A percentile compares a stretch with the other conserved stretches of the same genome.
These are phyloP conservation scores for Cyprinodon tularosa DNA, from an alignment of 2,113 vertebrate genomes.

Conservation along the genomic window DNA sequence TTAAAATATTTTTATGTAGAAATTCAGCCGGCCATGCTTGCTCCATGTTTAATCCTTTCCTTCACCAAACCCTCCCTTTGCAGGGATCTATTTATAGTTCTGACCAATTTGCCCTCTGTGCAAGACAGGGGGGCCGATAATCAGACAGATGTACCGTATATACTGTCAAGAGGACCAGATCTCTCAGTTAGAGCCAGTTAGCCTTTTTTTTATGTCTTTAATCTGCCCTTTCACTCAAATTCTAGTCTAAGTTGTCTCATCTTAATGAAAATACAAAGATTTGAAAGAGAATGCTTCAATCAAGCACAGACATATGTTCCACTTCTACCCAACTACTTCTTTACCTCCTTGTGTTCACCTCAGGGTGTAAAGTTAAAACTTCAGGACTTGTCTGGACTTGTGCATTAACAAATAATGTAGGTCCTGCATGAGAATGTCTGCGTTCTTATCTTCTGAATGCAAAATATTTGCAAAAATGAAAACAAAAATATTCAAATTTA, in stretches of 20 bases:
- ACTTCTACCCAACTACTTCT: no score
- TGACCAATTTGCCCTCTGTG: conserved; percentile 16
- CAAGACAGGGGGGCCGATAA: not conserved
- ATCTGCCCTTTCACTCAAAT: not conserved
- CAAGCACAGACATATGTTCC: not conserved
- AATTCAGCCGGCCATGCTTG: conserved; percentile 2
- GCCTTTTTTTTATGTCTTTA: not conserved
- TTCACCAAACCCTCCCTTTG: conserved; percentile 16
- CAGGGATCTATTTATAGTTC: conserved; percentile 54
- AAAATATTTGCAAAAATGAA: not conserved
- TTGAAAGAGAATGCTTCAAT: conserved; percentile 20
- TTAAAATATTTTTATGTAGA: not conserved
- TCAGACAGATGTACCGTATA: conserved; percentile 1
- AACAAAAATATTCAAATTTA: not conserved
- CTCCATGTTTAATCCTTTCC: conserved; percentile 9
- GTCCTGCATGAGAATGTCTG: not conserved
- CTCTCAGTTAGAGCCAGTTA: not conserved
- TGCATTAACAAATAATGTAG: not conserved
- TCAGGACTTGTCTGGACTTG: conserved; percentile 28
- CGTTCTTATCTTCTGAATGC: conserved; percentile 3
- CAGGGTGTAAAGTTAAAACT: conserved; percentile 13
- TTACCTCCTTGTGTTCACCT: not conserved
- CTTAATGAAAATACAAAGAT: not conserved
- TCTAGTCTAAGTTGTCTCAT: not conserved
- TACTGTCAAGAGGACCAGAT: conserved; percentile 9